A percentile compares a stretch with the other conserved stretches of the same genome.
These are phyloP conservation scores for Carposina sasakii DNA, from an alignment of 1,140 invertebrate genomes.

Conservation along the genomic window DNA sequence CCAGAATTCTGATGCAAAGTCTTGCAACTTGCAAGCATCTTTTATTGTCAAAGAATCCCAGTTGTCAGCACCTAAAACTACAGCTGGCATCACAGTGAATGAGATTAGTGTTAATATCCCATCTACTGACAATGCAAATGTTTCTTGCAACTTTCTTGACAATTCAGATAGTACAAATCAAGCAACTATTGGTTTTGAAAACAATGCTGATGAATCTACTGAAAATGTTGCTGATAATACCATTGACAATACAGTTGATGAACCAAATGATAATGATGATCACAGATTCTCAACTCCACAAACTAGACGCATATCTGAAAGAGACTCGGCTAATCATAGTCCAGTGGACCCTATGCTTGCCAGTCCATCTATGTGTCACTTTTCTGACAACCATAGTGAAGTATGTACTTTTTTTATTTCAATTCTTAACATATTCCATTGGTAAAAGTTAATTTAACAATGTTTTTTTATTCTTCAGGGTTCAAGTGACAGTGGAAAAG, in stretches of 20 bases:
- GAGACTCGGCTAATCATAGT: constrained; percentile 80
- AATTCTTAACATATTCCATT: background rate
- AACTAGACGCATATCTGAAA: constrained; percentile 69
- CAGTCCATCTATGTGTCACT: constrained; percentile 77
- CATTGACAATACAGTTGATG: constrained; percentile 43
- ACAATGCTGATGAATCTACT: constrained; percentile 33
- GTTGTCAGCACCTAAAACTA: too few relatives aligned
- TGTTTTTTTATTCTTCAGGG: constrained; percentile 64
- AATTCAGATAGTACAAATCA: constrained; percentile 37
- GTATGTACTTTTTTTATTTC: constrained; percentile 45
- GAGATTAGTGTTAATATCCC: too few relatives aligned
- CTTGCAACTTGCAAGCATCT: constrained; percentile 29
- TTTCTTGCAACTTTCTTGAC: too few relatives aligned
- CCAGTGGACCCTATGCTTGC: constrained; percentile 77
- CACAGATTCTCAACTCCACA: constrained; percentile 59
- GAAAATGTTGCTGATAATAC: constrained; percentile 40
- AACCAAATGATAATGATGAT: constrained; percentile 42
- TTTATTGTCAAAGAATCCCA: too few relatives aligned
- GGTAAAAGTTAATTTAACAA: background rate
- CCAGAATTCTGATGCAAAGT: constrained; percentile 25
- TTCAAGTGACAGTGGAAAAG: constrained; percentile 85
- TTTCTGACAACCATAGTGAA: constrained; percentile 80
- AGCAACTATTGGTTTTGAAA: constrained; percentile 30
- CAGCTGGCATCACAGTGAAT: too few relatives aligned
- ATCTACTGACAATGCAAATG: too few relatives aligned